Evolutionary conservation across 2,888 invertebrate genomes (phyloP), one percentile per base, ranked within the genome.

Genomic region (Pammene fasciana): DNA sequence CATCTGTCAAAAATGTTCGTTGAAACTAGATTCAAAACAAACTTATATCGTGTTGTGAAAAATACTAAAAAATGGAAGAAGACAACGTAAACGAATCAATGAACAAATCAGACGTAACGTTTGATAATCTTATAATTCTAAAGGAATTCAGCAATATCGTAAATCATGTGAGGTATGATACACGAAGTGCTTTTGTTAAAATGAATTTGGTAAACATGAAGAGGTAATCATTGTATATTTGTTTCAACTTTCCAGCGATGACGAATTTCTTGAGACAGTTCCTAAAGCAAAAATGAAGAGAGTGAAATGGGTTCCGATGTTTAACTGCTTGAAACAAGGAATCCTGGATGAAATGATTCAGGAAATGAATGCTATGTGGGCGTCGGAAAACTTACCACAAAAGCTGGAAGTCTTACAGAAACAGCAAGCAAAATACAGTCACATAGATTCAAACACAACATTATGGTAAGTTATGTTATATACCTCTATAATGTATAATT

Each of bases 251-350:
- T 74, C 38, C 73, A 93, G 93, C 74, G 85, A 87, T 80, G 92
- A 93, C 82, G 92, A 93, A 71, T 92, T 93, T 75, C 80, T 91
- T 7, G 85, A 89, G 75, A 86, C 84, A 62, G 87, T 92, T 6
- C 91, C 90, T 3, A 90, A 89, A 79, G 82, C 86, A 9, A 90
- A 90, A 78, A 73, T 90, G 8, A 84, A 77, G 72, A 80, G 87
- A 71, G 85, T 93, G 0, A 90, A 92, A 82, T 93, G 93, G 93
- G 81, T 86, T 14, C 90, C 87, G 16, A 87, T 91, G 84, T 89
- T 92, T 70, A 86, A 90, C 72, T 89, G 84, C 72, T 76, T 93
- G 65, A 92, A 91, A 76, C 87, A 90, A 79, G 81, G 83, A 4
- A 87, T 93, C 57, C 79, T 86, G 10, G 85, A 87, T 72, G 89